A percentile compares a stretch with the other conserved stretches of the same genome.
Evolutionary conservation across 2,797 vertebrate genomes (phyloP).

Genomic region (Nannoperca australis): DNA sequence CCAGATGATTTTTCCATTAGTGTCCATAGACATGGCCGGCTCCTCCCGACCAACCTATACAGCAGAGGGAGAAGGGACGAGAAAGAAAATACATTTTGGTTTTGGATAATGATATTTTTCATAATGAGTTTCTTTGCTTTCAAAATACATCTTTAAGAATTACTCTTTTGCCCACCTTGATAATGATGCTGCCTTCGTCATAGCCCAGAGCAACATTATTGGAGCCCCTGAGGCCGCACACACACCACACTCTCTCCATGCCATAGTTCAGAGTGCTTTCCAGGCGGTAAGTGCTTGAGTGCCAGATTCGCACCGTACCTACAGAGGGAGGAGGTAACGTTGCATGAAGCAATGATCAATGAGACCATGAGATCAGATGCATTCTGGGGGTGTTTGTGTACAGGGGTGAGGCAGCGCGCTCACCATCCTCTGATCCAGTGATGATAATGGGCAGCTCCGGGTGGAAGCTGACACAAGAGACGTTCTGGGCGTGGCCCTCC

Average conservation of each 20-base stretch:
- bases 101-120: neutral
- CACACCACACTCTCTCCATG: slow-evolving; percentile 99
- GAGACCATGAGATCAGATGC: neutral
- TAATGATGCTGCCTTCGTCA: slow-evolving; percentile 98
- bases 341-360: neutral
- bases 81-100: neutral
- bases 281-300: slow-evolving; percentile 96
- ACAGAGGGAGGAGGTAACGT: neutral
- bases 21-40: slow-evolving; percentile 99
- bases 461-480: slow-evolving; percentile 98
- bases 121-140: neutral
- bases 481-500: slow-evolving; percentile 97
- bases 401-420: slow-evolving; percentile 35
- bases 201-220: slow-evolving; percentile 97
- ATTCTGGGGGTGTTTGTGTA: neutral
- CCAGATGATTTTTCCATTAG: slow-evolving; percentile 98
- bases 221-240: slow-evolving; percentile 94
- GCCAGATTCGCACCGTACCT: slow-evolving; percentile 99
- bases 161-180: slow-evolving; percentile 87
- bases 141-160: neutral
- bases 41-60: slow-evolving; percentile 95
- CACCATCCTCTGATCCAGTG: slow-evolving; percentile 98
- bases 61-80: slow-evolving; percentile 1
- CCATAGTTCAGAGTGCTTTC: slow-evolving; percentile 98
- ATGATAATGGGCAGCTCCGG: slow-evolving; percentile 98